A percentile compares a stretch with the other conserved stretches of the same genome.
Conservation (phyloP, 2,113 vertebrate genomes). For the Prionailurus bengalensis region DNA sequence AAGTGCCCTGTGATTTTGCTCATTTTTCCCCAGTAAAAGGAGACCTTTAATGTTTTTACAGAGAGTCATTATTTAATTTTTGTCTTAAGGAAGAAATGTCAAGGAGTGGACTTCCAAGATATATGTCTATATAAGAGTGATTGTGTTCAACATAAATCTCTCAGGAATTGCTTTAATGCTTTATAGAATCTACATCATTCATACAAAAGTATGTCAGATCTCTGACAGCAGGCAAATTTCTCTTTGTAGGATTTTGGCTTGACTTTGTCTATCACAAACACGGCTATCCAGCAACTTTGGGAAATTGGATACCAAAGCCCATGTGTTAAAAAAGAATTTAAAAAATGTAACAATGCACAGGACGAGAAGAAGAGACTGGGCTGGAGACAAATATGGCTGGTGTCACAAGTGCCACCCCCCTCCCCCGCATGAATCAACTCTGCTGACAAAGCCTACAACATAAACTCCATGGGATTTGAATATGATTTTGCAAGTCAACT, state of each 20-base stretch:
- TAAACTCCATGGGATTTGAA: not conserved
- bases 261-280: constrained; percentile 12
- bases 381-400: not conserved
- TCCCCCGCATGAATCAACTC: not conserved
- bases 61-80: constrained; percentile 50
- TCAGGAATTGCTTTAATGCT: constrained; percentile 7
- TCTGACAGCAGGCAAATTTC: not conserved
- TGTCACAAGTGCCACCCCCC: not conserved
- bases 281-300: not conserved
- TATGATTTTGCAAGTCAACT: not conserved
- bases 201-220: not conserved
- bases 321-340: not conserved
- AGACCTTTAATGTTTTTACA: constrained; percentile 35
- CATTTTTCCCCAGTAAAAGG: not conserved
- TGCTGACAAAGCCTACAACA: not conserved
- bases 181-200: not conserved
- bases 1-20: not conserved
- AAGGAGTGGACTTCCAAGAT: not conserved
- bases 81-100: constrained; percentile 20
- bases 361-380: not conserved
- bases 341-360: not conserved
- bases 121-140: not conserved
- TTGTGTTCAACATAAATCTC: constrained; percentile 43
- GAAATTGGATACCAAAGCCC: not conserved
- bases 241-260: constrained; percentile 51